Evolutionary conservation across 1,140 invertebrate species (phyloP), one percentile per base, ranked within the genome.

Genomic region (Drosophila sechellia): DNA sequence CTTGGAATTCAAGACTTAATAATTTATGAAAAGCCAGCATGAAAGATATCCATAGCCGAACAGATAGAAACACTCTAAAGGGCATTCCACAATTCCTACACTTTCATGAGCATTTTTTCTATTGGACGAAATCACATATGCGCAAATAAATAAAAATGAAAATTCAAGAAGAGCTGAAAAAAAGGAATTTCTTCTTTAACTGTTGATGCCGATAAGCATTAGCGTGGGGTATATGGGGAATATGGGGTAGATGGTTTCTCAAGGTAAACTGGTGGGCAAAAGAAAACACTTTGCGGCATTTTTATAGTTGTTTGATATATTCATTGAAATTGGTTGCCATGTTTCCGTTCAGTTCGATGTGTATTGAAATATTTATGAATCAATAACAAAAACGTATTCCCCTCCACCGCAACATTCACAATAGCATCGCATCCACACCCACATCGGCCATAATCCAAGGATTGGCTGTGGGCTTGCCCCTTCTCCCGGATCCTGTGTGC

Each of bases 61-160:
- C 37, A 12, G 13, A 4, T 4, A 39, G 0, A 22, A 2, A 31
- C 1, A 0, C 0, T 1, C 3, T 10, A 5, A 27, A 70, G 66
- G 5, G 66, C 27, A 70, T 48, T 40, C 13, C 5, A 1, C 10
- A n/a, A 3, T 25, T 70, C 64, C 20, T 1, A 17, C 6, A 11
- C 17, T 10, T 22, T 22, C 12, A 11, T 4, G 11, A 11, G 6
- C 15, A 15, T 17, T 53, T 64, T 49, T 49, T 17, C 25, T n/a
- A 15, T 46, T 68, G 39, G 45, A 45, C 64, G 78, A 77, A 89
- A 87, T 87, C 83, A 87, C 87, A 87, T 89, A 87, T 87, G 83
- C 83, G 79, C 83, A 87, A 87, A 87, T 87, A 87, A 87, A 86
- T 86, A 87, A 87, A 86, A 89, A 87, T 87, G 84, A 87, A 87